Evolutionary conservation across 2,797 vertebrate species (phyloP).

Genomic region (Philypnodon macrostomus): DNA sequence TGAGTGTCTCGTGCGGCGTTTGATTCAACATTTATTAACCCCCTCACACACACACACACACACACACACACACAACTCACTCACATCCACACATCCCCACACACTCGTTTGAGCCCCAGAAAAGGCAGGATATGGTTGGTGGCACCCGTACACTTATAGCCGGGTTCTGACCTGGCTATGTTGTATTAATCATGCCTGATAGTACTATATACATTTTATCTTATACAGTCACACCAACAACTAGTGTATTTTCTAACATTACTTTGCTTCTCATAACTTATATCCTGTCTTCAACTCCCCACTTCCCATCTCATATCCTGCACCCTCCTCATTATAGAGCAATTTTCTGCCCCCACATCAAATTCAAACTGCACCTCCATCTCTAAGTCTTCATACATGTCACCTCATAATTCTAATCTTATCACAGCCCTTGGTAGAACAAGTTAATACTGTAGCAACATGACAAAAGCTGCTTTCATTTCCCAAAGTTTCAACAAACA

Average conservation of each 20-base stretch:
- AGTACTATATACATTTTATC: slow-evolving; percentile 53
- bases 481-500: slow-evolving; percentile 44
- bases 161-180: slow-evolving; percentile 61
- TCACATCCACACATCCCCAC: slow-evolving; percentile 49
- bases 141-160: slow-evolving; percentile 46
- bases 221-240: slow-evolving; percentile 55
- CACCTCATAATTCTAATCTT: slow-evolving; percentile 56
- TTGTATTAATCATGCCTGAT: slow-evolving; percentile 63
- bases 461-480: slow-evolving; percentile 54
- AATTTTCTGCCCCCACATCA: slow-evolving; percentile 76
- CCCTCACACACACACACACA: slow-evolving; percentile 54
- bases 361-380: slow-evolving; percentile 64
- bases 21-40: slow-evolving; percentile 82
- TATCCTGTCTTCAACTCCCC: slow-evolving; percentile 73
- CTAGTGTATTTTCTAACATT: slow-evolving; percentile 63
- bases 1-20: slow-evolving; percentile 79
- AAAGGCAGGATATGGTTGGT: slow-evolving; percentile 65
- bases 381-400: slow-evolving; percentile 62
- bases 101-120: slow-evolving; percentile 68
- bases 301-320: slow-evolving; percentile 73
- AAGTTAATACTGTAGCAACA: slow-evolving; percentile 50
- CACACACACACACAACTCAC: slow-evolving; percentile 18
- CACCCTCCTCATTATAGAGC: slow-evolving; percentile 69
- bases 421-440: slow-evolving; percentile 51
- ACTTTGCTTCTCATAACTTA: slow-evolving; percentile 72